Conservation (phyloP, 2,888 invertebrate genomes). For the Bombylius major region DNA sequence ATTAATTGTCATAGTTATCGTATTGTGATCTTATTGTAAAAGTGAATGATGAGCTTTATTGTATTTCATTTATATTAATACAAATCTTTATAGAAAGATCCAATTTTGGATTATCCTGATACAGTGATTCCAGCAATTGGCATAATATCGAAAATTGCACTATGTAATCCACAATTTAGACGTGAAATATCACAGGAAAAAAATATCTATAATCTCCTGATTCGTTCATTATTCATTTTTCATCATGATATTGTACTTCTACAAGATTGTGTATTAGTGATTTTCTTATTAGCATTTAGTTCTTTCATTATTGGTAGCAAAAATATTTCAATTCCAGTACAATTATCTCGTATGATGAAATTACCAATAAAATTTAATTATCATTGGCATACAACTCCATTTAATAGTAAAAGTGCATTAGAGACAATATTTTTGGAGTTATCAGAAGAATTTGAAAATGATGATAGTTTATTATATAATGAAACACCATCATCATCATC, state of each 20-base stretch:
- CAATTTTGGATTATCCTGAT: slow-evolving; percentile 20
- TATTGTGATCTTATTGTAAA: no score
- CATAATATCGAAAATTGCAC: slow-evolving; percentile 24
- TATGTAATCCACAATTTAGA: slow-evolving; percentile 22
- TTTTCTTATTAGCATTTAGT: slow-evolving; percentile 26
- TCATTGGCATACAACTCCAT: slow-evolving; percentile 7
- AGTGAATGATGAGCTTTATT: no score
- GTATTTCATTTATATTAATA: no score
- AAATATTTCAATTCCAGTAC: slow-evolving; percentile 18
- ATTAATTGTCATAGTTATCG: no score
- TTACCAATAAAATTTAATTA: slow-evolving; percentile 23
- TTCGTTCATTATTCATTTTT: slow-evolving; percentile 25
- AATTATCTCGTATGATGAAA: slow-evolving; percentile 14
- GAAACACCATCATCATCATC: background rate
- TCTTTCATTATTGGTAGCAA: slow-evolving; percentile 14
- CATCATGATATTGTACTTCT: slow-evolving; percentile 22
- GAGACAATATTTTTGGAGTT: slow-evolving; percentile 9
- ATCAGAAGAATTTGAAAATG: background rate
- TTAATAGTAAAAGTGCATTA: slow-evolving; percentile 1
- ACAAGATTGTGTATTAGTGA: slow-evolving; percentile 22
- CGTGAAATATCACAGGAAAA: slow-evolving; percentile 20
- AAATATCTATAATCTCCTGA: slow-evolving; percentile 23
- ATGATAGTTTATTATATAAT: background rate
- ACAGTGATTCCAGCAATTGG: slow-evolving; percentile 24
- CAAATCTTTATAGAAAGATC: slow-evolving; percentile 7